Percentiles rank a stretch among this genome's conserved stretches.
phyloP scores from a whole-genome alignment of 2,888 invertebrate genomes.

The Falcaria lacertinaria region DNA sequence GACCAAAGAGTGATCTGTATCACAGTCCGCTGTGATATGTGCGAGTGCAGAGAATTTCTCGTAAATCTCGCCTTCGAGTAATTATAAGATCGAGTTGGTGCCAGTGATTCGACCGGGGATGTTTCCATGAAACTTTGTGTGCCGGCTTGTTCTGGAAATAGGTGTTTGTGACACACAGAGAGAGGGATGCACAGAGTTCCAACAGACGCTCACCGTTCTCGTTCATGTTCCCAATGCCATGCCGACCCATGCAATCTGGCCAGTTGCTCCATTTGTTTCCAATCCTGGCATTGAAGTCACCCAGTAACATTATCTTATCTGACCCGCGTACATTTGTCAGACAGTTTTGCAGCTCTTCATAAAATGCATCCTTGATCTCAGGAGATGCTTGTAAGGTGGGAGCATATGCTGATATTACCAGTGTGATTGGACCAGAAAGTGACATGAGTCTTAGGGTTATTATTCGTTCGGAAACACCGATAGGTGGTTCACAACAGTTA shows the following conservation, averaged over 20 bases:
- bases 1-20: conserved; percentile 10
- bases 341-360: conserved; percentile 1
- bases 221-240: conserved; percentile 11
- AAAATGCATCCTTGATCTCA: conserved; percentile 6
- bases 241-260: conserved; percentile 5
- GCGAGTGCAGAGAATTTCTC: background rate
- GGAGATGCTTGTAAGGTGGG: conserved; percentile 7
- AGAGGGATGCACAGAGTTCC: conserved; percentile 9
- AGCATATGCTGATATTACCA: conserved; percentile 11
- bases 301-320: conserved; percentile 10
- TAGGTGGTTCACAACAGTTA: background rate
- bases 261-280: conserved; percentile 2
- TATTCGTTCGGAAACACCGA: conserved; percentile 8
- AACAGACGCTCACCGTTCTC: conserved; percentile 13
- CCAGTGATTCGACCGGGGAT: conserved; percentile 16
- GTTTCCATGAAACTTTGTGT: conserved; percentile 17
- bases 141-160: conserved; percentile 2
- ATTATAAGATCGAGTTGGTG: conserved; percentile 14
- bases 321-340: background rate
- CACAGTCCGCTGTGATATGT: too few relatives aligned
- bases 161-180: conserved; percentile 12
- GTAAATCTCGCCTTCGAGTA: conserved; percentile 9
- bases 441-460: conserved; percentile 5
- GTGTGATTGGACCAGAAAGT: conserved; percentile 4
- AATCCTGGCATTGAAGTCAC: conserved; percentile 8